Evolutionary conservation across 2,113 vertebrate species (phyloP).

Genomic region (Phocoena sinus): DNA sequence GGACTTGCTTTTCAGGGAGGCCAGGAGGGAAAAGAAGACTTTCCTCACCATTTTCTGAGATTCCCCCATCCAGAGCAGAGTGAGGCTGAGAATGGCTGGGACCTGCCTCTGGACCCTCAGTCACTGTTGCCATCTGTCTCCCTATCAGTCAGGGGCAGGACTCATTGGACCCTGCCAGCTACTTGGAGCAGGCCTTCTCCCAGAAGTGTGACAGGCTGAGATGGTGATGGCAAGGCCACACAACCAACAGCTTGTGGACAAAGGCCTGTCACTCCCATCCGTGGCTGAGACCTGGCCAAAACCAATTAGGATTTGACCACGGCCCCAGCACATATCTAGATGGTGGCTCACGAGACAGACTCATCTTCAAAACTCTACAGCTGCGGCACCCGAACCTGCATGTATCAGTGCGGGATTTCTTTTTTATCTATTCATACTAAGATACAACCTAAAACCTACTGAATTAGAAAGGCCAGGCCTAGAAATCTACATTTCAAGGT

Average conservation of each 20-base stretch:
- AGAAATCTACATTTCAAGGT: neutral
- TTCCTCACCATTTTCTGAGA: neutral
- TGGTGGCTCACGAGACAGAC: neutral
- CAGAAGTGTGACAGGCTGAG: neutral
- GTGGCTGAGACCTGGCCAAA: neutral
- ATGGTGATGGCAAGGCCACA: neutral
- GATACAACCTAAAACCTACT: neutral
- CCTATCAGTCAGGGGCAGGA: neutral
- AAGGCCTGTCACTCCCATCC: neutral
- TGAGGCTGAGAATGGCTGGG: neutral
- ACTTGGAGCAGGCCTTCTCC: neutral
- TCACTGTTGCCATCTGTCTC: neutral
- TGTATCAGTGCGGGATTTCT: neutral
- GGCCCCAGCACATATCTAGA: neutral
- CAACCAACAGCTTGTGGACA: neutral
- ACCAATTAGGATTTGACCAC: neutral
- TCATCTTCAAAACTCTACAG: neutral
- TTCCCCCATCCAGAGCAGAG: neutral
- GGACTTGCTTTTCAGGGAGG: neutral
- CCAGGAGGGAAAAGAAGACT: neutral
- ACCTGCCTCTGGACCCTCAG: neutral
- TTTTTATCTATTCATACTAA: neutral
- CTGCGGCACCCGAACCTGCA: neutral
- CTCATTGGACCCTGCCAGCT: neutral
- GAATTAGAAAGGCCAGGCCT: neutral